A percentile compares a stretch with the other conserved stretches of the same genome.
These are phyloP conservation scores for Eospalax fontanierii DNA, from an alignment of 2,797 vertebrate genomes.

Conservation along the genomic window DNA sequence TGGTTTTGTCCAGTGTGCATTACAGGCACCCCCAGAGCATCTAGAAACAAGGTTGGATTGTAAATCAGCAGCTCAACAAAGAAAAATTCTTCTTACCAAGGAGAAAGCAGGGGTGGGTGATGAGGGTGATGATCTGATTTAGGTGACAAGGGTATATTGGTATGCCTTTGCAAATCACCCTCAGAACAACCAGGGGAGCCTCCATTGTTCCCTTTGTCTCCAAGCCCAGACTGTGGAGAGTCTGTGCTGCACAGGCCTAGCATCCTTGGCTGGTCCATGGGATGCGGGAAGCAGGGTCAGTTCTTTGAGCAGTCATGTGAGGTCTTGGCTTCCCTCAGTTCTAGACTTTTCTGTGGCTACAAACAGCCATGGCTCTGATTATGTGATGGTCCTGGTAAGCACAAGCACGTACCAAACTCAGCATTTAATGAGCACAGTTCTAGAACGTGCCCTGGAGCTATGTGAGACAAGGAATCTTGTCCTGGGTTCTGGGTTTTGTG, in stretches of 20 bases:
- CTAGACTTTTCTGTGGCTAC: neutral
- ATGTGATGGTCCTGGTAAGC: constrained; percentile 17
- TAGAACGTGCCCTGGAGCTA: constrained; percentile 48
- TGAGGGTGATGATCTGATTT: constrained; percentile 20
- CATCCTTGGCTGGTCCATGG: neutral
- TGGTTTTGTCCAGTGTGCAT: constrained; percentile 71
- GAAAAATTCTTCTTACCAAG: constrained; percentile 58
- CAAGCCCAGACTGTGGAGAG: neutral
- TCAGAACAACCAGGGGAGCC: neutral
- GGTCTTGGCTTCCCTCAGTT: neutral
- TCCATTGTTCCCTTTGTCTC: constrained; percentile 56
- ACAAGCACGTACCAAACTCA: constrained; percentile 13
- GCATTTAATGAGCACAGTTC: constrained; percentile 63
- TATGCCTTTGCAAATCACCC: neutral
- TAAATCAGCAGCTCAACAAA: constrained; percentile 67
- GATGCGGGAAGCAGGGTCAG: neutral
- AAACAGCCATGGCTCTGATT: neutral
- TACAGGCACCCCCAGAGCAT: constrained; percentile 13
- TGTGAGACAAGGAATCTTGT: neutral
- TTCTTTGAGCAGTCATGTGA: neutral
- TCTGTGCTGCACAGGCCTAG: neutral
- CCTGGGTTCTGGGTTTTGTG: constrained; percentile 20
- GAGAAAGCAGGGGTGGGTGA: neutral
- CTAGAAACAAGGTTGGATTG: constrained; percentile 30
- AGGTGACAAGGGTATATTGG: neutral